Conservation (phyloP, 2,888 invertebrate species). For the Eledona agricola region DNA sequence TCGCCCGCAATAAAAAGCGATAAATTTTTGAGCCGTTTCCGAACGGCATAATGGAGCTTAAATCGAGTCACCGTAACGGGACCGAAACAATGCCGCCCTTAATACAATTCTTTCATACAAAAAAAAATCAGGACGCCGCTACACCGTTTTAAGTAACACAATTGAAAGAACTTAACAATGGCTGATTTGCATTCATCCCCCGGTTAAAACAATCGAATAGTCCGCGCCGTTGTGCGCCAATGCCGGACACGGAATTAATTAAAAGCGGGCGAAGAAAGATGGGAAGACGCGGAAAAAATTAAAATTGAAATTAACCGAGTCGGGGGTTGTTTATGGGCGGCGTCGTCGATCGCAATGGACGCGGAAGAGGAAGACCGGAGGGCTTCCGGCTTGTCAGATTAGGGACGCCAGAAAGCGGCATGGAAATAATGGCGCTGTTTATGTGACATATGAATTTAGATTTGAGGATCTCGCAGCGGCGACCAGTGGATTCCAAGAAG, state of each 20-base stretch:
- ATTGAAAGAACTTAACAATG: constrained; percentile 39
- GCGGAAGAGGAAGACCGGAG: no score
- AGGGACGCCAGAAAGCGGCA: no score
- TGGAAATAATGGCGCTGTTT: no score
- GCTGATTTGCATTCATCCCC: constrained; percentile 51
- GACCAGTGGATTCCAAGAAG: no score
- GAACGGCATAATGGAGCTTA: constrained; percentile 54
- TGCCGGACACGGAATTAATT: constrained; percentile 36
- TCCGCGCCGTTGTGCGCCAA: constrained; percentile 33
- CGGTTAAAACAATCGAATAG: constrained; percentile 55
- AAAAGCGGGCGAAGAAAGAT: no score
- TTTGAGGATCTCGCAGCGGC: no score
- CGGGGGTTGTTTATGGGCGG: no score
- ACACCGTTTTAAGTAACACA: constrained; percentile 58
- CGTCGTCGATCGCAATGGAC: no score
- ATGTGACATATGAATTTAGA: no score
- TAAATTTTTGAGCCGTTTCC: constrained; percentile 58
- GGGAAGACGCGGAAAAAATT: no score
- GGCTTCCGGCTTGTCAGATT: no score
- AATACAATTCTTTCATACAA: constrained; percentile 53
- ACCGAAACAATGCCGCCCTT: constrained; percentile 56
- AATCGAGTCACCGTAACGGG: constrained; percentile 56
- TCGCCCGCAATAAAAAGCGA: constrained; percentile 50
- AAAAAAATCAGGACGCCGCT: constrained; percentile 52
- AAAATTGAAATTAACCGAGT: no score